Conservation (phyloP, 2,888 invertebrate genomes). For the Eledona agricola region DNA sequence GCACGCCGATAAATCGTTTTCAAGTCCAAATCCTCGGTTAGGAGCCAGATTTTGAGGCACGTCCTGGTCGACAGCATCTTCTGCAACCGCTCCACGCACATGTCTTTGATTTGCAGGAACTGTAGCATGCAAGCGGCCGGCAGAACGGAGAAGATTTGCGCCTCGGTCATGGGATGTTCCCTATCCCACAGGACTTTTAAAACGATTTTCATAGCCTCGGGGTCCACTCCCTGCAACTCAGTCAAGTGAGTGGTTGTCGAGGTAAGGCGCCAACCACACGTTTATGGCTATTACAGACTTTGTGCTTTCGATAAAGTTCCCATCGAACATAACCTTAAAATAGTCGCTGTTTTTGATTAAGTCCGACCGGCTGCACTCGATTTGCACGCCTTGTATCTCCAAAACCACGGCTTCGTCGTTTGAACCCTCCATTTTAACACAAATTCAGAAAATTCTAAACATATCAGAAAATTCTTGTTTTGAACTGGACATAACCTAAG, state of each 20-base stretch:
- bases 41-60: slow-evolving; percentile 56
- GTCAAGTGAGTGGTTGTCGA: slow-evolving; percentile 8
- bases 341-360: slow-evolving; percentile 61
- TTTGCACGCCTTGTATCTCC: slow-evolving; percentile 44
- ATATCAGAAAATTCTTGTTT: too few species aligned
- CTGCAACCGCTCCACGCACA: slow-evolving; percentile 49
- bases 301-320: slow-evolving; percentile 59
- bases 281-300: slow-evolving; percentile 56
- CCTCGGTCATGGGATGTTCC: slow-evolving; percentile 48
- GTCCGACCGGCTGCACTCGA: slow-evolving; percentile 51
- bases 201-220: slow-evolving; percentile 57
- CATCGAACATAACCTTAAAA: slow-evolving; percentile 63
- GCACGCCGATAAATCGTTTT: slow-evolving; percentile 55
- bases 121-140: slow-evolving; percentile 61
- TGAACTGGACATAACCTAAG: too few species aligned
- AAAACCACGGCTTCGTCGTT: slow-evolving; percentile 42
- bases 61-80: slow-evolving; percentile 47
- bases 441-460: too few species aligned
- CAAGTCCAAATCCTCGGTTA: slow-evolving; percentile 52
- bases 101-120: slow-evolving; percentile 55
- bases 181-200: slow-evolving; percentile 53
- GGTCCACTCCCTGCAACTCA: slow-evolving; percentile 58
- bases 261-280: slow-evolving; percentile 45
- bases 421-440: slow-evolving; percentile 26
- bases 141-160: slow-evolving; percentile 54